Evolutionary conservation across 2,888 invertebrate species (phyloP).

Genomic region (Mesoligia furuncula): DNA sequence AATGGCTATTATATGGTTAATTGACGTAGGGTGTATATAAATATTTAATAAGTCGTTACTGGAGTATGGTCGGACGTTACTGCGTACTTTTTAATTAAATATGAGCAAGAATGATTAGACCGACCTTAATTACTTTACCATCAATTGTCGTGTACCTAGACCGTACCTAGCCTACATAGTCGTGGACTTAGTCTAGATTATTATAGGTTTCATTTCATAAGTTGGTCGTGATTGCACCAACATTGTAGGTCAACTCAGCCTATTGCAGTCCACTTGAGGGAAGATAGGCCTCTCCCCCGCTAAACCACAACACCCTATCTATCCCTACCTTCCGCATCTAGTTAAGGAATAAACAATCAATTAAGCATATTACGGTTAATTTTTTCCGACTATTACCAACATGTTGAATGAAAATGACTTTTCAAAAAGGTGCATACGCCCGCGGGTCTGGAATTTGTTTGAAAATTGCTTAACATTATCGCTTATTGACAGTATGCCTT

Average conservation of each 20-base stretch:
- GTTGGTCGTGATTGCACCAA: neutral
- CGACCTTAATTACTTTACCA: conserved; percentile 27
- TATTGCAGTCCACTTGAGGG: neutral
- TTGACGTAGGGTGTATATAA: neutral
- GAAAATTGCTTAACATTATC: neutral
- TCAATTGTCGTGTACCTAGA: conserved; percentile 7
- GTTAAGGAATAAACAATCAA: no score
- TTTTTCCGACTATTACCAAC: neutral
- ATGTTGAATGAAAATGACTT: neutral
- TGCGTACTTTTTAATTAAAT: conserved; percentile 29
- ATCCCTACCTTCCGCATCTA: neutral
- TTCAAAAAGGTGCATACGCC: neutral
- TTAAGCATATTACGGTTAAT: neutral
- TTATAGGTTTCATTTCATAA: neutral
- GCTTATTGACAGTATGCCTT: neutral
- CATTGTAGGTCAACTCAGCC: neutral
- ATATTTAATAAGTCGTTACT: neutral
- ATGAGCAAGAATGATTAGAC: conserved; percentile 36
- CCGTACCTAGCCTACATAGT: no score
- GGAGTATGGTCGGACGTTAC: neutral
- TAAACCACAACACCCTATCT: neutral
- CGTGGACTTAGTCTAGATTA: neutral
- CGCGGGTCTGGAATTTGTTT: neutral
- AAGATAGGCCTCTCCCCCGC: neutral
- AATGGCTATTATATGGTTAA: neutral